Evolutionary conservation across 2,888 invertebrate species (phyloP), one percentile per base, ranked within the genome.

Genomic region (Lycocerus yunnanus): DNA sequence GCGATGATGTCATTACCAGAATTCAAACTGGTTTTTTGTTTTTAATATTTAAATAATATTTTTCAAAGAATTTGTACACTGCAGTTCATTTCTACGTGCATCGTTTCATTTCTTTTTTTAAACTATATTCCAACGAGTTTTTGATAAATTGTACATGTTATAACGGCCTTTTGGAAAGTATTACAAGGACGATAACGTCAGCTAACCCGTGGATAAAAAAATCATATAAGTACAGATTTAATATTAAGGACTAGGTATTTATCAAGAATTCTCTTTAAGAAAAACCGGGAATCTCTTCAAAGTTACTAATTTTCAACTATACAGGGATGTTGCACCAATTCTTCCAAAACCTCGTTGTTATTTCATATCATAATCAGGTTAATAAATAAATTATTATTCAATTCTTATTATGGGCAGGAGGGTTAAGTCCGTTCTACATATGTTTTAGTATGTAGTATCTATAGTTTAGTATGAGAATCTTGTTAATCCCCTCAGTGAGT

Each of bases 161-260:
- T 71, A 74, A 72, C 73, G 70, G 73, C 71, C 68, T 71, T 71
- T 73, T 63, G 58, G 67, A 72, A 80, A 80, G 80, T 78, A 78
- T 80, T 79, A 79, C 79, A 80, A 80, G 80, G 80, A 63, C 80
- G 75, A 77, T 79, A 76, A 72, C 78, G 77, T 80, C 80, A 79
- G 72, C 72, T 58, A 15, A 43, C 73, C 67, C 58, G 67, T 59
- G 72, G 74, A 70, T 74, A 72, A 78, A 74, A 76, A 72, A 77
- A 67, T 76, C 74, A 69, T 78, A 68, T 72, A n/a, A n/a, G n/a
- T n/a, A 78, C 66, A 74, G 74, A 69, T 67, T 63, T 63, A n/a
- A 43, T 43, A n/a, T 1, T 43, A 6, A n/a, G n/a, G n/a, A n/a
- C n/a, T n/a, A n/a, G n/a, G n/a, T n/a, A n/a, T n/a, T n/a, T 18